These are phyloP conservation scores for Onychomys arenicola DNA, from an alignment of 2,797 vertebrate species.

Conservation along the genomic window DNA sequence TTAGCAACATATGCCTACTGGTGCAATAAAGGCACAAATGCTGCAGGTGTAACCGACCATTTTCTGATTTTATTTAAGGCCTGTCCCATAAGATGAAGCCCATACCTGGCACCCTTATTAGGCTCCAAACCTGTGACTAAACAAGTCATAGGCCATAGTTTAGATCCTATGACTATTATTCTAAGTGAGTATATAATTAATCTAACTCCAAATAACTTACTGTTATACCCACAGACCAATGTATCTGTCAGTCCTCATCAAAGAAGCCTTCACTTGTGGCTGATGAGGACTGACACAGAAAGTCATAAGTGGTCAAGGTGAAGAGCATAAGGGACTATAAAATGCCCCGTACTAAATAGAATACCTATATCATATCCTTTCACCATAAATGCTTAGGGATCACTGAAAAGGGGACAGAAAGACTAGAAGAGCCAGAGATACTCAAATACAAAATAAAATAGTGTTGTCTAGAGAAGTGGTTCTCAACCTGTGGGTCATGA, in stretches of 20 bases:
- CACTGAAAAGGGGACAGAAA: not conserved
- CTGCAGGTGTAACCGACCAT: not conserved
- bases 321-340: not conserved
- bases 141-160: not conserved
- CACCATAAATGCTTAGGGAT: not conserved
- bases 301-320: not conserved
- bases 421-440: not conserved
- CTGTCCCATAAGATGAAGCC: not conserved
- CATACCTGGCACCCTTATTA: not conserved
- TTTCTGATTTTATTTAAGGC: not conserved
- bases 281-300: not conserved
- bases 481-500: not conserved
- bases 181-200: not conserved
- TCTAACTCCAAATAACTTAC: not conserved
- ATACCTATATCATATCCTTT: not conserved
- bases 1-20: not conserved
- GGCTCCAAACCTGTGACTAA: not conserved
- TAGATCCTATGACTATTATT: not conserved
- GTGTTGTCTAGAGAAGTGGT: not conserved
- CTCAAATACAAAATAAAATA: not conserved
- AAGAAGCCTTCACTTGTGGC: not conserved
- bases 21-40: not conserved
- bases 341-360: not conserved
- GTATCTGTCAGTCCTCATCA: not conserved
- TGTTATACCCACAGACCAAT: not conserved